Base-by-base conservation (phyloP, 2,888 invertebrate genomes). In the Prenolepis imparis region DNA sequence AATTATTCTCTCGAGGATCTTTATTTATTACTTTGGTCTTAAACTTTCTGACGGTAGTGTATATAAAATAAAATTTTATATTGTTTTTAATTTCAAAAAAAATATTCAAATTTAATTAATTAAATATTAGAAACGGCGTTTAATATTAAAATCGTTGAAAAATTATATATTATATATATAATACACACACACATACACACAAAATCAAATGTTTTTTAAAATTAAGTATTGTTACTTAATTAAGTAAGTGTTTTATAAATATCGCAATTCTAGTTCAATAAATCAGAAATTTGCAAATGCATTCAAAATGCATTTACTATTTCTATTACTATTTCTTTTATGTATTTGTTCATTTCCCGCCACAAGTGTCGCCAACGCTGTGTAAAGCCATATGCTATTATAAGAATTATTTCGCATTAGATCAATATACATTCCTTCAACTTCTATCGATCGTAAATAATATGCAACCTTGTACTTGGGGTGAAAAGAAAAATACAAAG, bases 381-480 rank as follows among this genome's bases (percentile, higher is more conserved):
- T 70, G 44, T 18, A 59, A 12, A 41, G 70, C 24, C 70, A 78
- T 78, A 24, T 18, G 21, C 32, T 59, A 78, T 78, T 59, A 78
- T 68, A 68, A 36, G 78, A 59, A 78, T 32, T 44, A 21, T 77
- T 66, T 77, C 28, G 21, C 67, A n/a, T 78, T 21, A 70, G 68
- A 78, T 78, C 78, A 70, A 78, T 78, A 78, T n/a, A 44, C 18
- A 77, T 77, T 67, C 68, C 24, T 68, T 57, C 21, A 59, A 24
- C 15, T 41, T 44, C 48, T 28, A 68, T 66, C 64, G 78, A 73
- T 61, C 78, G 64, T 82, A 73, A 82, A 81, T 85, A 82, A 78
- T 73, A 18, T 21, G 41, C 8, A 41, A 12, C 24, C 59, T 78
- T 48, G 68, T 66, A 55, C 15, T 28, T 66, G 66, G 66, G 18